Evolutionary conservation across 2,888 invertebrate genomes (phyloP).

Genomic region (Epinotia nisella): DNA sequence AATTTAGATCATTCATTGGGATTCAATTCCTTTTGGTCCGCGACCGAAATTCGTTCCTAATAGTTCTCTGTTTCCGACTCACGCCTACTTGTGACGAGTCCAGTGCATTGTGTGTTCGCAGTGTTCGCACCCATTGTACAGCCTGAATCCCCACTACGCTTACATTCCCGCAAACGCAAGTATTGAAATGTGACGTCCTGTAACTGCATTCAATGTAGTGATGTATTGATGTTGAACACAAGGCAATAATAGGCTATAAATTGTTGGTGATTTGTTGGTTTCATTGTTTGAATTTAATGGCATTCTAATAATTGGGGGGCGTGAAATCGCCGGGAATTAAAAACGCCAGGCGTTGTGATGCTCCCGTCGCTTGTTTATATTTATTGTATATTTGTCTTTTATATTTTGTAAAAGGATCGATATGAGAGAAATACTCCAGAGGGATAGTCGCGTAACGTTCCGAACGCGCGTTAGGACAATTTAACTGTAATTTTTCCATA

Average conservation of each 20-base stretch:
- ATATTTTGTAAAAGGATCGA: not conserved
- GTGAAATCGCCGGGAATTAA: slow-evolving; percentile 12
- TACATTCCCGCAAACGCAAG: slow-evolving; percentile 30
- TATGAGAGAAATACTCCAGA: not conserved
- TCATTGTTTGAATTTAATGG: slow-evolving; percentile 30
- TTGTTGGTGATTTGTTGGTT: slow-evolving; percentile 33
- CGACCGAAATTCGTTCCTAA: not conserved
- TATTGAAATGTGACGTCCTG: slow-evolving; percentile 36
- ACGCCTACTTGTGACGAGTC: slow-evolving; percentile 24
- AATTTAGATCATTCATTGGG: not conserved
- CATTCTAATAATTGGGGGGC: slow-evolving; percentile 27
- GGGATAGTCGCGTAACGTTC: too few species aligned
- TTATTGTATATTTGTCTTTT: not conserved
- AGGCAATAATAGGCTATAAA: slow-evolving; percentile 37
- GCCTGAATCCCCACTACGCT: slow-evolving; percentile 25
- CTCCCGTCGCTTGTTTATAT: not conserved
- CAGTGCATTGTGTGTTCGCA: slow-evolving; percentile 33
- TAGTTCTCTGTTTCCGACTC: not conserved
- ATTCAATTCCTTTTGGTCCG: not conserved
- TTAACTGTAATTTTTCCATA: too few species aligned
- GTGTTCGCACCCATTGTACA: slow-evolving; percentile 35
- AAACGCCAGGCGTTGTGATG: not conserved
- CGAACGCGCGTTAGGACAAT: too few species aligned
- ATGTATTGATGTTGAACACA: slow-evolving; percentile 34
- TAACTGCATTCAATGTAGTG: slow-evolving; percentile 32